phyloP scores from a whole-genome alignment of 2,113 vertebrate species.

The Ameiurus melas region DNA sequence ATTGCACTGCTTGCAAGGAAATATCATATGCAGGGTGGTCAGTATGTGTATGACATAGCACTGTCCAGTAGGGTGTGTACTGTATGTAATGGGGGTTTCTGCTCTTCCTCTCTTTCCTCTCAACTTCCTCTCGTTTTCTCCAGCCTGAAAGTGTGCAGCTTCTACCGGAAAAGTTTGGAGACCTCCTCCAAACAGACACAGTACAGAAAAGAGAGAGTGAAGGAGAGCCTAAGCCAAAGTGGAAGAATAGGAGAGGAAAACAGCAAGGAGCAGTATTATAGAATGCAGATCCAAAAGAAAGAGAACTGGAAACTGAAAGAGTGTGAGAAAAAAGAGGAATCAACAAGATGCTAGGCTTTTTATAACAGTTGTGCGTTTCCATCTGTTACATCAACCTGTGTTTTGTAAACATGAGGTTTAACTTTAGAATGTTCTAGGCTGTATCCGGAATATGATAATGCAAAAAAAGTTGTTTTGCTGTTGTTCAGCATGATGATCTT shows the following conservation, averaged over 20 bases:
- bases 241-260: not conserved
- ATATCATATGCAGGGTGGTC: not conserved
- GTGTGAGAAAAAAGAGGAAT: not conserved
- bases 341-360: not conserved
- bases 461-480: not conserved
- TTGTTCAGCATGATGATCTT: not conserved
- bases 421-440: not conserved
- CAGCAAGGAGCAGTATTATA: conserved; percentile 64
- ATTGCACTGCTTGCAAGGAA: not conserved
- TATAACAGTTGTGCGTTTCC: not conserved
- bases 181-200: conserved; percentile 41
- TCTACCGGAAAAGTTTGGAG: conserved; percentile 46
- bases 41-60: not conserved
- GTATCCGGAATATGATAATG: not conserved
- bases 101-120: conserved; percentile 55
- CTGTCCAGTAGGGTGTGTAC: conserved; percentile 15
- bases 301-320: not conserved
- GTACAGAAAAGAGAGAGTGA: conserved; percentile 24
- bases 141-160: conserved; percentile 7
- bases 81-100: conserved; percentile 24
- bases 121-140: conserved; percentile 65
- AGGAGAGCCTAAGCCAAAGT: conserved; percentile 5
- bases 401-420: not conserved
- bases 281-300: conserved; percentile 67
- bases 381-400: not conserved